These are phyloP conservation scores for Therioaphis trifolii DNA, from an alignment of 2,888 invertebrate species.

Conservation along the genomic window DNA sequence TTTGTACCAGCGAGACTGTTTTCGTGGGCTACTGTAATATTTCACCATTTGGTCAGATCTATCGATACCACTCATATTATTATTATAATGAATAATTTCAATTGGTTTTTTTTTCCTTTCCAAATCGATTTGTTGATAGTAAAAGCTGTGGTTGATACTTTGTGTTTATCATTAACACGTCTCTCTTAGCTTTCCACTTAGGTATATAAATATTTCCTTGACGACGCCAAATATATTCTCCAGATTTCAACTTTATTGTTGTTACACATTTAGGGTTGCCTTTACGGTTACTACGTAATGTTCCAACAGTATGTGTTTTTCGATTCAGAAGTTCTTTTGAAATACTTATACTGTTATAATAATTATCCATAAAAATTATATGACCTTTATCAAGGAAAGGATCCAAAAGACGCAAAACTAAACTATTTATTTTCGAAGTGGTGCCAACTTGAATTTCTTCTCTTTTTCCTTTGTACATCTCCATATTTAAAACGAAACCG, in stretches of 20 bases:
- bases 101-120: constrained; percentile 25
- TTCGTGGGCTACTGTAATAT: constrained; percentile 17
- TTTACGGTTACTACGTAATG: constrained; percentile 42
- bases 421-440: too few relatives aligned
- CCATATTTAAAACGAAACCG: constrained; percentile 12
- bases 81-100: constrained; percentile 30
- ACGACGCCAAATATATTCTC: constrained; percentile 20
- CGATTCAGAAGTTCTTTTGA: constrained; percentile 16
- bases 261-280: constrained; percentile 13
- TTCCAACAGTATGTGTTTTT: constrained; percentile 48
- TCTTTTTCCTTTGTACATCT: too few relatives aligned
- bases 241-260: constrained; percentile 31
- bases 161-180: constrained; percentile 33
- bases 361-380: constrained; percentile 62
- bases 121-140: background rate
- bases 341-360: constrained; percentile 51
- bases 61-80: constrained; percentile 24
- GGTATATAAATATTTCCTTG: constrained; percentile 27
- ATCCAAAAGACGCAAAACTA: too few relatives aligned
- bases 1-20: constrained; percentile 18
- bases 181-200: too few relatives aligned
- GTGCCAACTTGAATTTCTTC: too few relatives aligned
- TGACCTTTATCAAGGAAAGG: too few relatives aligned
- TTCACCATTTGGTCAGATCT: background rate
- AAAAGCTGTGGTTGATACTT: constrained; percentile 19